Evolutionary conservation across 1,140 invertebrate species (phyloP).

Genomic region (Drosophila nigrodunni): DNA sequence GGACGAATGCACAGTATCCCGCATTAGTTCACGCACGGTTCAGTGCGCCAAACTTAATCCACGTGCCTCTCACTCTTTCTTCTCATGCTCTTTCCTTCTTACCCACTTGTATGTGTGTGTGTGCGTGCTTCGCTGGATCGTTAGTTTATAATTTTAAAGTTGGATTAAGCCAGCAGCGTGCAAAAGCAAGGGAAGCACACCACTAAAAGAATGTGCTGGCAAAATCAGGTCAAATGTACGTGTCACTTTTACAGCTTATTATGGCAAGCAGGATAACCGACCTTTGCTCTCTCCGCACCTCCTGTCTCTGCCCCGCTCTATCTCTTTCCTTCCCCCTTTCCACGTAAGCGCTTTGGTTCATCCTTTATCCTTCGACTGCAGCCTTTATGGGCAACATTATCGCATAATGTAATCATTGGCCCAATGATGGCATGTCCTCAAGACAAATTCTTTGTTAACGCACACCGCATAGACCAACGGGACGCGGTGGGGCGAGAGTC

Average conservation of each 20-base stretch:
- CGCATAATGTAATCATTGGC: slow-evolving; percentile 83
- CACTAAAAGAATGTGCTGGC: slow-evolving; percentile 63
- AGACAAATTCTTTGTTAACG: slow-evolving; percentile 80
- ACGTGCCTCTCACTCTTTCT: slow-evolving; percentile 39
- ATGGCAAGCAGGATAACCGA: slow-evolving; percentile 63
- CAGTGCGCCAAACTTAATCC: slow-evolving; percentile 80
- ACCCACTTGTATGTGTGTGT: slow-evolving; percentile 16
- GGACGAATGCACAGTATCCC: slow-evolving; percentile 75
- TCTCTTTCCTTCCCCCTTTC: slow-evolving; percentile 27
- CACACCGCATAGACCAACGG: slow-evolving; percentile 23
- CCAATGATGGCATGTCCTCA: slow-evolving; percentile 80
- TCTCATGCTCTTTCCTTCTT: slow-evolving; percentile 23
- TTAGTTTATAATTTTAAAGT: slow-evolving; percentile 83
- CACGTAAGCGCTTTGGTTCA: slow-evolving; percentile 33
- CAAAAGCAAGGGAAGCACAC: slow-evolving; percentile 23
- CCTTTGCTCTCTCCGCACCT: slow-evolving; percentile 6
- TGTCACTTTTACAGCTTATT: slow-evolving; percentile 82
- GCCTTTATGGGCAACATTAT: slow-evolving; percentile 79
- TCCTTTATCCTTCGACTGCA: slow-evolving; percentile 46
- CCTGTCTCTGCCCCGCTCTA: slow-evolving; percentile 4
- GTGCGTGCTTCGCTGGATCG: slow-evolving; percentile 57
- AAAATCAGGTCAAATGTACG: slow-evolving; percentile 80
- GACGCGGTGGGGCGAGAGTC: background rate
- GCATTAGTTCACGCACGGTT: slow-evolving; percentile 78
- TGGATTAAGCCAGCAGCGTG: slow-evolving; percentile 72